Percentiles rank a stretch among this genome's conserved stretches.
Evolutionary conservation across 2,113 vertebrate species (phyloP).

Genomic region (Psilopogon haemacephalus): DNA sequence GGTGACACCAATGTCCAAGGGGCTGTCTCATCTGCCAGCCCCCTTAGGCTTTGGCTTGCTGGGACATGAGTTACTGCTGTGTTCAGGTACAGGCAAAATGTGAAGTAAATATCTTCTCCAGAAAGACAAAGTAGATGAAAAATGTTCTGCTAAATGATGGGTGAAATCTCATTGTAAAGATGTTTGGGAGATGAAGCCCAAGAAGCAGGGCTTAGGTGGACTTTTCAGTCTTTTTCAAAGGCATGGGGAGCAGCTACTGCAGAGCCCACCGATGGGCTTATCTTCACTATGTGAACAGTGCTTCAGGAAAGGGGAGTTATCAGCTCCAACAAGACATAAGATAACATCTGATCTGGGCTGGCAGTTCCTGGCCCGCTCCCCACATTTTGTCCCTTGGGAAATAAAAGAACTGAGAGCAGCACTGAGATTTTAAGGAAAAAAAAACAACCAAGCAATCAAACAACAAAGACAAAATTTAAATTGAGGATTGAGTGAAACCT

Average conservation of each 20-base stretch:
- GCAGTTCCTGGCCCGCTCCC: neutral
- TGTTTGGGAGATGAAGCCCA: neutral
- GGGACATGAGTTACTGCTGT: neutral
- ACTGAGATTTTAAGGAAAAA: neutral
- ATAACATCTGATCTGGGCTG: neutral
- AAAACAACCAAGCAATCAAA: too few species aligned
- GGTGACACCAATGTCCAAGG: fast-evolving
- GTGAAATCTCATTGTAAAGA: neutral
- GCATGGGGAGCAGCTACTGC: neutral
- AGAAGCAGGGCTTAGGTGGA: neutral
- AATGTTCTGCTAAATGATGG: neutral
- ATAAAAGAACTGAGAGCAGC: neutral
- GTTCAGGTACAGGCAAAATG: neutral
- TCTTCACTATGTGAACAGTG: neutral
- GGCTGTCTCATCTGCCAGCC: neutral
- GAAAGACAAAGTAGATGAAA: neutral
- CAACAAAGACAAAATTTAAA: neutral
- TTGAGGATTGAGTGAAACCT: neutral
- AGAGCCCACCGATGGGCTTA: neutral
- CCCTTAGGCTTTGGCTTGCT: neutral
- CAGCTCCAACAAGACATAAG: neutral
- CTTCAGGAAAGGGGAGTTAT: neutral
- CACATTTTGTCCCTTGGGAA: neutral
- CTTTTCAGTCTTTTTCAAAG: neutral
- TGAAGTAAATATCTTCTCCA: neutral